A percentile compares a stretch with the other conserved stretches of the same genome.
Evolutionary conservation across 23 tunicate species (phyloP).

Genomic region (Clavelina lepadiformis): DNA sequence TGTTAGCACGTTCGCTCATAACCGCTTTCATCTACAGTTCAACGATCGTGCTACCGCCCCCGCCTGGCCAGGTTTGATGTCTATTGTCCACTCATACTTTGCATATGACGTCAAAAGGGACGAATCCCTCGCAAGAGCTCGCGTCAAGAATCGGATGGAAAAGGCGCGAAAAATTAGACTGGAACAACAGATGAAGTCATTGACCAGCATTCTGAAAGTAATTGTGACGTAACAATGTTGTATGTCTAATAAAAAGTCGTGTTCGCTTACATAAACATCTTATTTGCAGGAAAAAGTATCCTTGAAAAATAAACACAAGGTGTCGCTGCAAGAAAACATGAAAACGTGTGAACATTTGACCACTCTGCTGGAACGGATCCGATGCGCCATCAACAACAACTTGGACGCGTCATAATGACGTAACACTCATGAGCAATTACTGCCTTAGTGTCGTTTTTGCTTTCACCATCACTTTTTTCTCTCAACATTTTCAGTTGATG

Average conservation of each 20-base stretch:
- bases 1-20: too few relatives aligned
- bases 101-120: slow-evolving; percentile 53
- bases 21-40: slow-evolving; percentile 24
- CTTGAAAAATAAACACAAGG: background rate
- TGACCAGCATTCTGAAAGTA: slow-evolving; percentile 22
- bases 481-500: too few relatives aligned
- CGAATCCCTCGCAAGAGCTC: slow-evolving; percentile 20
- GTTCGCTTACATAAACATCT: too few relatives aligned
- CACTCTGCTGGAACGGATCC: slow-evolving; percentile 7
- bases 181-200: slow-evolving; percentile 1
- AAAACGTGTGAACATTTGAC: slow-evolving; percentile 10
- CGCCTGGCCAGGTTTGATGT: slow-evolving; percentile 71
- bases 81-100: slow-evolving; percentile 72
- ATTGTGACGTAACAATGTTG: background rate
- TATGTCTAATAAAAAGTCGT: too few relatives aligned
- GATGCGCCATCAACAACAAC: slow-evolving; percentile 14
- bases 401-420: background rate
- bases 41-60: slow-evolving; percentile 28
- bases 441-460: too few relatives aligned
- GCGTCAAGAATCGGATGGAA: slow-evolving; percentile 1
- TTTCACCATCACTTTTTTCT: too few relatives aligned
- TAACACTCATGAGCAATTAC: too few relatives aligned
- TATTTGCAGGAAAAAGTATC: slow-evolving; percentile 21
- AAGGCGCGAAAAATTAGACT: slow-evolving; percentile 21
- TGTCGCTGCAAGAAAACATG: background rate